These are phyloP conservation scores for Holocentrus rufus DNA, from an alignment of 2,797 vertebrate species.

Conservation along the genomic window DNA sequence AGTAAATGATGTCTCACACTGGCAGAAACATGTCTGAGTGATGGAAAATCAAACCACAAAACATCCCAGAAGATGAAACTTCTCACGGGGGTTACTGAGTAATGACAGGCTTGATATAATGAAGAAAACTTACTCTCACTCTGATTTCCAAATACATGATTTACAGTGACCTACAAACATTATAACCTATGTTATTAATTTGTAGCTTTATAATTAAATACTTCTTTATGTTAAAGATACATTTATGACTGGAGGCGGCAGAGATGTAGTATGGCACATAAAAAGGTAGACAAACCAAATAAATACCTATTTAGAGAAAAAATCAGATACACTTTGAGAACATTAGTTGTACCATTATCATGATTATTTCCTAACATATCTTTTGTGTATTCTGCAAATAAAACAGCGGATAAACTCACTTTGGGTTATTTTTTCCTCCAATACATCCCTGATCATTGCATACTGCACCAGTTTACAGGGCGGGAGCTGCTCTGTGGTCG, in stretches of 20 bases:
- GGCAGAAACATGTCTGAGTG: constrained; percentile 5
- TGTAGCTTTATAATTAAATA: no score
- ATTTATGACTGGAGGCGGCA: no score
- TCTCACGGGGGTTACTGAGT: constrained; percentile 5
- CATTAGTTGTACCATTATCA: no score
- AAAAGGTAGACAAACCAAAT: no score
- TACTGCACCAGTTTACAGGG: no score
- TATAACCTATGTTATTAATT: background rate
- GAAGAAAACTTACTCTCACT: background rate
- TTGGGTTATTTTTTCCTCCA: constrained; percentile 25
- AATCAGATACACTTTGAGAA: no score
- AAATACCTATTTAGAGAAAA: no score
- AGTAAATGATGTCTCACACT: constrained; percentile 25
- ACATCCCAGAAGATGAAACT: constrained; percentile 23
- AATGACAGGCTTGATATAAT: background rate
- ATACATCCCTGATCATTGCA: constrained; percentile 13
- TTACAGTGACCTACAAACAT: background rate
- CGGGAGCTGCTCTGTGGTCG: constrained; percentile 34
- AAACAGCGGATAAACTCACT: background rate
- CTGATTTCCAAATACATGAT: background rate
- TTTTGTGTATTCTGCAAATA: no score
- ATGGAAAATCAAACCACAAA: constrained; percentile 50
- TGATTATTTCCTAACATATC: no score
- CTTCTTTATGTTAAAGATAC: no score
- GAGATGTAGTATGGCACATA: no score